These are phyloP conservation scores for Ariopsis seemanni DNA, from an alignment of 2,113 vertebrate species.

Conservation along the genomic window DNA sequence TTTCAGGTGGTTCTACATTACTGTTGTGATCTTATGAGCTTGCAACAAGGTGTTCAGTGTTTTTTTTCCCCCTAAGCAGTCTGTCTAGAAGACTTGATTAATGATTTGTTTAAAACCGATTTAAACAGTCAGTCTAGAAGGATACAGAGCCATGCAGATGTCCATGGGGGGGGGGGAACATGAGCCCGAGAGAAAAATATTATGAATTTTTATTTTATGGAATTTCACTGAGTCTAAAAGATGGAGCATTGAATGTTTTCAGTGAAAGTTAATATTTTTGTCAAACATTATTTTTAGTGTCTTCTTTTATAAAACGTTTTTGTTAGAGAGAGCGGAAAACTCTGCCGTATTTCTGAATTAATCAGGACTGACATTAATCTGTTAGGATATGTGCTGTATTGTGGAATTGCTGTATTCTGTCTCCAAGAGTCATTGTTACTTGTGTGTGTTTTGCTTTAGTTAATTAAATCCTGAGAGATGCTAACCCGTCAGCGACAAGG, in stretches of 20 bases:
- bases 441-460: conserved; percentile 20
- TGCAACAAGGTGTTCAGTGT: neutral
- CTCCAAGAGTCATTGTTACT: conserved; percentile 1
- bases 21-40: neutral
- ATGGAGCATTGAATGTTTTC: neutral
- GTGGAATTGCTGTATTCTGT: neutral
- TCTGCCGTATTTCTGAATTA: neutral
- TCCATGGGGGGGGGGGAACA: no score
- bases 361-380: neutral
- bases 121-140: neutral
- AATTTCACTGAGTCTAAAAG: neutral
- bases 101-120: neutral
- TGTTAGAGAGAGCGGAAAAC: neutral
- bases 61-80: neutral
- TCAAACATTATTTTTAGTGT: neutral
- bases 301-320: neutral
- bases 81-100: neutral
- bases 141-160: neutral
- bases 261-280: neutral
- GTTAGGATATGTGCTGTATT: no score
- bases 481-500: neutral
- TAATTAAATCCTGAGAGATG: neutral
- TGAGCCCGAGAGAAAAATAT: neutral
- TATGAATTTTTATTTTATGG: neutral
- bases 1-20: neutral